Conservation (phyloP, 2,888 invertebrate species). For the Amiota minor region DNA sequence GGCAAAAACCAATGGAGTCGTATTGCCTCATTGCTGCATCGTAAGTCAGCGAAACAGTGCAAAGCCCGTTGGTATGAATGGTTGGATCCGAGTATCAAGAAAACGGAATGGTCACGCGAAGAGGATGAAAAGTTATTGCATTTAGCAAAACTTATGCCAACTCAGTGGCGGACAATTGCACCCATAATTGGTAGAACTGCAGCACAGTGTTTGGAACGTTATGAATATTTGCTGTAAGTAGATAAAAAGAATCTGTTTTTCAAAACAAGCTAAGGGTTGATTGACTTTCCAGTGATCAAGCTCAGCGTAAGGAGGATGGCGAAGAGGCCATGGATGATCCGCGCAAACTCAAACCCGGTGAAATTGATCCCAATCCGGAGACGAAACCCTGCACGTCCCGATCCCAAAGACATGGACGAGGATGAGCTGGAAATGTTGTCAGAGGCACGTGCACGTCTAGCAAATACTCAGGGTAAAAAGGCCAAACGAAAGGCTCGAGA, state of each 20-base stretch:
- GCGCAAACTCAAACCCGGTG: slow-evolving; percentile 96
- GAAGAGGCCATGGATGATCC: slow-evolving; percentile 95
- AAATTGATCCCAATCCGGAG: slow-evolving; percentile 99
- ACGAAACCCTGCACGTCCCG: slow-evolving; percentile 99
- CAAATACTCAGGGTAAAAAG: slow-evolving; percentile 97
- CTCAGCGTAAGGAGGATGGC: slow-evolving; percentile 96
- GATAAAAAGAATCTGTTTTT: not conserved
- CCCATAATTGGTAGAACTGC: slow-evolving; percentile 99
- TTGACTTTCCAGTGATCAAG: slow-evolving; percentile 84
- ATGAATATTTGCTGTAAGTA: slow-evolving; percentile 92
- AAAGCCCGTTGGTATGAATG: slow-evolving; percentile 99
- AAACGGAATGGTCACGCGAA: slow-evolving; percentile 99
- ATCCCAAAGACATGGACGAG: slow-evolving; percentile 99
- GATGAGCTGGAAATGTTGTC: slow-evolving; percentile 99
- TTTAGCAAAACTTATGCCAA: slow-evolving; percentile 98
- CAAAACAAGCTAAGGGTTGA: not conserved
- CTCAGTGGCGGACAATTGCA: slow-evolving; percentile 99
- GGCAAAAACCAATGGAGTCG: slow-evolving; percentile 99
- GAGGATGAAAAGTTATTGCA: slow-evolving; percentile 99
- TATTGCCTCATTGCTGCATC: slow-evolving; percentile 96
- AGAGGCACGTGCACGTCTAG: slow-evolving; percentile 97
- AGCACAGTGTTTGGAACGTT: slow-evolving; percentile 97
- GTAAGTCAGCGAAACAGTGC: slow-evolving; percentile 99
- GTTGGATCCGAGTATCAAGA: slow-evolving; percentile 99
- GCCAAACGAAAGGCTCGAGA: slow-evolving; percentile 96